A percentile compares a stretch with the other conserved stretches of the same genome.
Conservation (phyloP, 2,113 vertebrate genomes). For the Phoenicopterus ruber region DNA sequence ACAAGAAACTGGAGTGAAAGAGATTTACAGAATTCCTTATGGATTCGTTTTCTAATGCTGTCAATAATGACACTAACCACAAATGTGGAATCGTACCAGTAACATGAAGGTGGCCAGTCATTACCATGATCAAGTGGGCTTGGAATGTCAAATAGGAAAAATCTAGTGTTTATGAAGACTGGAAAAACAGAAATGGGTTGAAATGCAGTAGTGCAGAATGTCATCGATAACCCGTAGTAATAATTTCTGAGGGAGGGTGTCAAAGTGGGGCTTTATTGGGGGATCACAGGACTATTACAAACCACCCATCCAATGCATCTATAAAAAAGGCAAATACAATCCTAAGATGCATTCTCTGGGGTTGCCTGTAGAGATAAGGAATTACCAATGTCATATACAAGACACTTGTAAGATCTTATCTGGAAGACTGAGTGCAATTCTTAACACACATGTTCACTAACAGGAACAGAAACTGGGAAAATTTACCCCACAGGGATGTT, state of each 20-base stretch:
- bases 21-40: background rate
- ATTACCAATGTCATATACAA: background rate
- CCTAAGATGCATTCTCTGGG: background rate
- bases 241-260: background rate
- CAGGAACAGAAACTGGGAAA: background rate
- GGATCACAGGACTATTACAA: background rate
- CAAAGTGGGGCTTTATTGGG: background rate
- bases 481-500: background rate
- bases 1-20: background rate
- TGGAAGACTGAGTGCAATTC: background rate
- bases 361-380: background rate
- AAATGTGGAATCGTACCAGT: background rate
- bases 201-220: background rate
- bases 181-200: background rate
- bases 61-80: background rate
- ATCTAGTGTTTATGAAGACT: background rate
- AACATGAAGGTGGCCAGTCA: background rate
- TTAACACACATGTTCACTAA: background rate
- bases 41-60: background rate
- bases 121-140: background rate
- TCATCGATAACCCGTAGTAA: background rate
- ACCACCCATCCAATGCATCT: background rate
- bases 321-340: background rate
- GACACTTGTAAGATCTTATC: background rate
- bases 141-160: background rate